Base-by-base conservation (phyloP, 2,113 vertebrate species). In the Mesoclemmys tuberculata region DNA sequence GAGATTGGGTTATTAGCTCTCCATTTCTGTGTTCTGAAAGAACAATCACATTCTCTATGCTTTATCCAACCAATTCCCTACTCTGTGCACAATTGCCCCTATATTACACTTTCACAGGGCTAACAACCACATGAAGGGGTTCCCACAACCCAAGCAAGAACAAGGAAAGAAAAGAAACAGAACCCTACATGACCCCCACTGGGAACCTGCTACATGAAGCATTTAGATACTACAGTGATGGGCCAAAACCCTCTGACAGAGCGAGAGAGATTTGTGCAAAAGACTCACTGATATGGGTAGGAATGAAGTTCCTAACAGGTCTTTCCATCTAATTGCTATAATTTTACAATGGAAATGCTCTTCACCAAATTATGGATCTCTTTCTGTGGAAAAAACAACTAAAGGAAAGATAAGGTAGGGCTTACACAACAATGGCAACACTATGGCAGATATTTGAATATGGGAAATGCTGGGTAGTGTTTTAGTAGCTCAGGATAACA, bases 21-120 rank as follows among this genome's bases (percentile, higher is more conserved):
- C 79, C 81, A 84, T 80, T 56, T 94, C 85, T 56, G 24, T 56
- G 24, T 80, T 93, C 90, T 55, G 46, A 78, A 74, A 41, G 85
- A 85, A 56, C 4, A 80, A 27, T 71, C 77, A 51, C 55, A 84
- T 12, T 84, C 83, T 46, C 71, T 61, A 48, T n/a, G 38, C 80
- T 92, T 64, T 49, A 2, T 24, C 52, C 6, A 29, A 80, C n/a
- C 82, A 58, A 51, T 55, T 56, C 55, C 22, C 22, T 75, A 13
- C 3, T 75, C 38, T 22, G 83, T 71, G 35, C 51, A 87, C 93
- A 93, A 52, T 29, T 75, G 75, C 85, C 16, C 27, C 46, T 90
- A 4, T 44, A 19, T 87, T 41, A 31, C 84, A 56, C 6, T 12
- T 54, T 3, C 56, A 3, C 58, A 52, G 24, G 31, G 44, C 38